phyloP scores from a whole-genome alignment of 1,140 invertebrate genomes.

The Portunus trituberculatus region DNA sequence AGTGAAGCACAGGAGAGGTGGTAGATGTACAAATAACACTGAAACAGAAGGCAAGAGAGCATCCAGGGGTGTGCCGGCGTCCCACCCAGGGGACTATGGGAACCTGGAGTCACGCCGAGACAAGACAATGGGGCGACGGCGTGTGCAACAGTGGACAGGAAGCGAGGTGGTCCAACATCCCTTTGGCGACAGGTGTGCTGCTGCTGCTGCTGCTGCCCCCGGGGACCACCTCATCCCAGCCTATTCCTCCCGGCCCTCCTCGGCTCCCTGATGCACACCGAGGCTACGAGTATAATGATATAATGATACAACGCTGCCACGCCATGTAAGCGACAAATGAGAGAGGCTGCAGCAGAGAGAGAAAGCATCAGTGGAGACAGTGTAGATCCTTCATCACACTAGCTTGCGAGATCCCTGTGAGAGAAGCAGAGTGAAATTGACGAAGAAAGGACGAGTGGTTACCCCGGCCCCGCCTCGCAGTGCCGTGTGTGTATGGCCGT shows the following conservation, averaged over 20 bases:
- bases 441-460: background rate
- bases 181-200: conserved; percentile 51
- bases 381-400: background rate
- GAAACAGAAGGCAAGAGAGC: background rate
- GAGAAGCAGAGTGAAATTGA: background rate
- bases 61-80: background rate
- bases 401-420: background rate
- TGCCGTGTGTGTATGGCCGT: conserved; percentile 35
- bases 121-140: conserved; percentile 45
- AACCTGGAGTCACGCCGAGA: background rate
- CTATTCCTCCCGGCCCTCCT: conserved; percentile 25
- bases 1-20: background rate
- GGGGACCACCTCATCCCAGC: background rate
- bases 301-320: background rate
- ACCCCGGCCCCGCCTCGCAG: background rate
- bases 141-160: conserved; percentile 41
- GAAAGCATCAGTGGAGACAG: background rate
- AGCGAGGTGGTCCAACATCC: conserved; percentile 49
- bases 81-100: background rate
- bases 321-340: background rate
- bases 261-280: background rate
- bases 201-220: background rate
- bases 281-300: background rate
- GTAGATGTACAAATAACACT: background rate
- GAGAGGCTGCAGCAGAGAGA: background rate